Evolutionary conservation across 2,797 vertebrate species (phyloP).

Genomic region (Melanotaenia parkinsoni): DNA sequence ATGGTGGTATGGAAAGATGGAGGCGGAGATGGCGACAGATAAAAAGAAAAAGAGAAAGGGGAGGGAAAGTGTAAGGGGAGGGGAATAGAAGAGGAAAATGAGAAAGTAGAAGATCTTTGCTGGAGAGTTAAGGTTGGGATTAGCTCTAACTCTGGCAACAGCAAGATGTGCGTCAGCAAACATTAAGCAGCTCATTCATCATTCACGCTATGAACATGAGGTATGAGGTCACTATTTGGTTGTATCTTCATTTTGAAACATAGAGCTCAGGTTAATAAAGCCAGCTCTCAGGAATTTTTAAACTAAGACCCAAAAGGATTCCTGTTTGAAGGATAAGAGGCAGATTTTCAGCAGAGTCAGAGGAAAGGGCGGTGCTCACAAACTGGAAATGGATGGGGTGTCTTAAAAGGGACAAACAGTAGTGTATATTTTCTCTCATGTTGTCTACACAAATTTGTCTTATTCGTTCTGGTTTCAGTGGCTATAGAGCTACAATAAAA

Average conservation of each 20-base stretch:
- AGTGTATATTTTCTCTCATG: too few species aligned
- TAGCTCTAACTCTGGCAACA: constrained; percentile 48
- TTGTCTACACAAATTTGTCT: too few species aligned
- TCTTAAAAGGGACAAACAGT: too few species aligned
- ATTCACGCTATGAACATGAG: constrained; percentile 55
- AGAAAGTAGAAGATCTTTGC: constrained; percentile 33
- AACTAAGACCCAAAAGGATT: constrained; percentile 11
- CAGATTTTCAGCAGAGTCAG: neutral
- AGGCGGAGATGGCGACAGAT: constrained; percentile 43
- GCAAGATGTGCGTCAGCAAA: constrained; percentile 67
- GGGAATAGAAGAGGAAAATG: neutral
- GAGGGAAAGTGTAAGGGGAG: constrained; percentile 12
- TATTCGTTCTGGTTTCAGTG: too few species aligned
- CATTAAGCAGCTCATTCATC: constrained; percentile 67
- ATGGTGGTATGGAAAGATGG: constrained; percentile 38
- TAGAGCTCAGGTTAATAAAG: constrained; percentile 45
- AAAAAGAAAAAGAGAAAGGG: constrained; percentile 25
- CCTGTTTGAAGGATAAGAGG: constrained; percentile 9
- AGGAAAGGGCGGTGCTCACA: neutral
- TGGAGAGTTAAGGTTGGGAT: constrained; percentile 49
- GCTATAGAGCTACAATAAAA: too few species aligned
- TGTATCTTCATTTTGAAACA: constrained; percentile 36
- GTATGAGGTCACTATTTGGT: constrained; percentile 52
- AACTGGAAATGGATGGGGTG: neutral
- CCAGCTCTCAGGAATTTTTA: constrained; percentile 27